Base-by-base conservation (phyloP, 2,888 invertebrate species). In the Alentia gelatinosa region DNA sequence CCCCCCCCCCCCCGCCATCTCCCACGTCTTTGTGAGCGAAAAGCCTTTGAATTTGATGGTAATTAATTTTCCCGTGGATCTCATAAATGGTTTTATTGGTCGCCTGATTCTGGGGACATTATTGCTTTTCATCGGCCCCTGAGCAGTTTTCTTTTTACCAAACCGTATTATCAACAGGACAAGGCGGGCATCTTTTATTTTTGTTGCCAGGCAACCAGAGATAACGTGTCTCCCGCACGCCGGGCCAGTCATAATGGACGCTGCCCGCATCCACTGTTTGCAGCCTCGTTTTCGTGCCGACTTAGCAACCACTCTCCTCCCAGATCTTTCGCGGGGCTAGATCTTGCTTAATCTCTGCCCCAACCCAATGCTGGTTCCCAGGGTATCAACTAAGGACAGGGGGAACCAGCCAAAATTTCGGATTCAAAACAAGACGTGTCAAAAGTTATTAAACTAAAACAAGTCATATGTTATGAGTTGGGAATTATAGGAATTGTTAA, bases 181-280 rank as follows among this genome's bases (percentile, higher is more conserved):
- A 68, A 68, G 68, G 68, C 12, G 26, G 33, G 12, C 68, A 68
- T 68, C 68, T 68, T 68, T 68, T 68, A 68, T 68, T 68, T 68
- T 68, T 68, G 68, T 68, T 68, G 68, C 68, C 68, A 68, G 68
- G 68, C 68, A 68, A 30, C 68, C 68, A 68, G 68, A 68, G 68
- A 68, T 68, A 68, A 68, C 68, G 68, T 1, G 68, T 12, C 5
- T 30, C n/a, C 68, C 33, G 68, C 68, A 47, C 47, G 47, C 7
- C 47, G 47, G n/a, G 7, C 47, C 47, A 19, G 47, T 19, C 68
- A n/a, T 63, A 63, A 63, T 26, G 68, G 68, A 4, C 4, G 68
- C 68, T 26, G 68, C 68, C 68, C 12, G 68, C 0, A 30, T 56
- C 56, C 3, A n/a, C 19, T 56, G 19, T 56, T 4, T 56, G 56